Evolutionary conservation across 2,797 vertebrate species (phyloP).

Genomic region (Hippocampus kuda): DNA sequence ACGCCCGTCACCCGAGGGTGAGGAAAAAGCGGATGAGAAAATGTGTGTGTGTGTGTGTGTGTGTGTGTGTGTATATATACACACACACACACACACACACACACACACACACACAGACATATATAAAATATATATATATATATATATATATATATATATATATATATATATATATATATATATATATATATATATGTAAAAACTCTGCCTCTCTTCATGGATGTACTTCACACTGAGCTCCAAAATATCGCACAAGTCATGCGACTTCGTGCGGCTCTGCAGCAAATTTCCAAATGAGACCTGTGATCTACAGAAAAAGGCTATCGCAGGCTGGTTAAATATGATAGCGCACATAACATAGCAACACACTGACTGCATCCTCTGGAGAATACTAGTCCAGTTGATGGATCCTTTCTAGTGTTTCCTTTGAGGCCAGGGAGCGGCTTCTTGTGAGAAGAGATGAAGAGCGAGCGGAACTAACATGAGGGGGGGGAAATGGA

Average conservation of each 20-base stretch:
- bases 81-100: too few species aligned
- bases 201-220: constrained; percentile 19
- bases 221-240: constrained; percentile 11
- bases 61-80: too few species aligned
- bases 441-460: constrained; percentile 47
- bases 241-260: constrained; percentile 26
- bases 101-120: too few species aligned
- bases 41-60: too few species aligned
- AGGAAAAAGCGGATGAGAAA: too few species aligned
- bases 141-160: too few species aligned
- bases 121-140: too few species aligned
- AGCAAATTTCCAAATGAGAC: constrained; percentile 43
- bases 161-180: too few species aligned
- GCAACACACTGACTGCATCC: constrained; percentile 39
- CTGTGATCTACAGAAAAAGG: constrained; percentile 56
- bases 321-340: constrained; percentile 51
- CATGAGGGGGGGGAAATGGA: constrained; percentile 25
- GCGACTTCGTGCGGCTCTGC: constrained; percentile 31
- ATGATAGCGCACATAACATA: constrained; percentile 50
- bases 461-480: constrained; percentile 42
- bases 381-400: constrained; percentile 50
- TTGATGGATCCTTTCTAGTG: constrained; percentile 54
- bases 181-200: not conserved
- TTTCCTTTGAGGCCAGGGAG: constrained; percentile 50
- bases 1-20: too few species aligned